Conservation (phyloP, 2,888 invertebrate species). For the Deroplatys truncata region DNA sequence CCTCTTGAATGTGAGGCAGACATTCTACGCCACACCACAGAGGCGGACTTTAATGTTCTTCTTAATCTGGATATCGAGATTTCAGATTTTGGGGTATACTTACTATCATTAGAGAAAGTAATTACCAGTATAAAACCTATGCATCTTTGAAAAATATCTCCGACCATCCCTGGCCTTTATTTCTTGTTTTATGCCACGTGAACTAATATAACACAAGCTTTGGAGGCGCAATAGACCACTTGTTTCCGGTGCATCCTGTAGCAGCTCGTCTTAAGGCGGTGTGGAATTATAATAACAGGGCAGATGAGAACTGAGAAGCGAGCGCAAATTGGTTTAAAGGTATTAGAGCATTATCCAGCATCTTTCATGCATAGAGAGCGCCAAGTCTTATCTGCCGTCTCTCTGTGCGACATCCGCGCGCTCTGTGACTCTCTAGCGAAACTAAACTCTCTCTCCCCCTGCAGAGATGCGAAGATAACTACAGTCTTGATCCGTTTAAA, state of each 20-base stretch:
- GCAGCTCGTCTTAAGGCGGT: not conserved
- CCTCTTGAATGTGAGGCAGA: too few species aligned
- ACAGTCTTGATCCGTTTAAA: not conserved
- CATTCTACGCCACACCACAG: too few species aligned
- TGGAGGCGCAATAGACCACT: not conserved
- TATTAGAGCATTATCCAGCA: not conserved
- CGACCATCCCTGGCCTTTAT: fast-evolving
- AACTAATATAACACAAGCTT: not conserved
- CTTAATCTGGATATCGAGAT: too few species aligned
- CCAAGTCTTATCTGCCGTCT: not conserved
- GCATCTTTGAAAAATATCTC: too few species aligned
- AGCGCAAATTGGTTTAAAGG: not conserved
- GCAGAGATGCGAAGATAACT: not conserved
- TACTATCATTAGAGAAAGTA: too few species aligned
- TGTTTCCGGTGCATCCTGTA: not conserved
- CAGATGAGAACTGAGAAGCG: not conserved
- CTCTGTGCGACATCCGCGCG: not conserved
- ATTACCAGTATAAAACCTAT: too few species aligned
- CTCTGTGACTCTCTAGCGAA: not conserved
- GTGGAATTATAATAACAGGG: not conserved
- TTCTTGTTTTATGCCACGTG: not conserved
- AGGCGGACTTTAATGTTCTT: too few species aligned
- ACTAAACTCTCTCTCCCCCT: not conserved
- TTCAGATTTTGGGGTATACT: too few species aligned
- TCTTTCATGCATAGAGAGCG: not conserved